Evolutionary conservation across 1,140 invertebrate genomes (phyloP), one percentile per base, ranked within the genome.

Genomic region (Euura saliciscinereae): DNA sequence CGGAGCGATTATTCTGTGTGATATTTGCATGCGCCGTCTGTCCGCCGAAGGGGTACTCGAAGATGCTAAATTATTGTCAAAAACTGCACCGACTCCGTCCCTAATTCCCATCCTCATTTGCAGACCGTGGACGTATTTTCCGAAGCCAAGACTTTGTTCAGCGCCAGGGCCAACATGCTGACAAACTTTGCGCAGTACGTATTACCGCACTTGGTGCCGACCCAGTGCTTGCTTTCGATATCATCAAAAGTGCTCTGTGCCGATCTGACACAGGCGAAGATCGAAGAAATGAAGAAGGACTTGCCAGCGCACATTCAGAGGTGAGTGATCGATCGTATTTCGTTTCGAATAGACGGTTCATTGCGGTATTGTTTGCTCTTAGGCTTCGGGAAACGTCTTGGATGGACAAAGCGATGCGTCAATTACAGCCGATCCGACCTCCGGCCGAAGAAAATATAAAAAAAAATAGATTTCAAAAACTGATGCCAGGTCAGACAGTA

Each of bases 1-100:
- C 4, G 93, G 93, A 46, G 91, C 90, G 4, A 91, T 92, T 71
- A 91, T 94, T 68, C 89, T 92, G 11, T 78, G 81, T 42, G 82
- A 84, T 10, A 82, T 83, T 45, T 80, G 79, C 71, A 76, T 86
- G 84, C 77, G 75, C n/a, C 77, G 78, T 64, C 79, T 81, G 13
- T 76, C 77, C 2, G 79, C 72, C 1, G 81, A 85, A 73, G 76
- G 78, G 65, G 79, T 84, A 74, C 28, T 28, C 28, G 28, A 28
- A 28, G 28, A 28, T 28, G 28, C 28, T 28, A 28, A 28, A 28
- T 28, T 28, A 28, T 28, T 28, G 28, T 28, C 28, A 28, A 28
- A 28, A 28, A 28, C 28, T 28, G 28, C 28, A 28, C 28, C 28
- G 28, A 28, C 28, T 28, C 28, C 28, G 28, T 28, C 28, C 28